Conservation (phyloP, 2,888 invertebrate species). For the Platycnemis pennipes region DNA sequence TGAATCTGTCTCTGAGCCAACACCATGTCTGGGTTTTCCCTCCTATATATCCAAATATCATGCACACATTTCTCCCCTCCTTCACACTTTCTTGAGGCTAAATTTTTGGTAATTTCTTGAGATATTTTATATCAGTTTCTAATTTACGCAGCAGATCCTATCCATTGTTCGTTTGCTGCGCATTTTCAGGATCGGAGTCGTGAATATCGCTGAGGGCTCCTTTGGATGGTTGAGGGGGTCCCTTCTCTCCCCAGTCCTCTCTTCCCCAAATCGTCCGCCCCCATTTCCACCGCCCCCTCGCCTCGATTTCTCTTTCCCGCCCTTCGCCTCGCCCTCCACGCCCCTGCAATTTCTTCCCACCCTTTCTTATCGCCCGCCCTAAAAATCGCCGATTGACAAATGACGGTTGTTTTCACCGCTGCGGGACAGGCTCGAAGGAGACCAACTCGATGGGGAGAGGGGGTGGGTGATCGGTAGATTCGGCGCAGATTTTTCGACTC, state of each 20-base stretch:
- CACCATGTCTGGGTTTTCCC: too few relatives aligned
- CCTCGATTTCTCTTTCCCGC: neutral
- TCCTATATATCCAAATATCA: too few relatives aligned
- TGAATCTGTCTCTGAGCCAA: too few relatives aligned
- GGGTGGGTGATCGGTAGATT: neutral
- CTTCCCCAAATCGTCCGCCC: neutral
- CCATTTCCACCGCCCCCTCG: neutral
- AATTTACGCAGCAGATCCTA: too few relatives aligned
- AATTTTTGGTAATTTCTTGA: too few relatives aligned
- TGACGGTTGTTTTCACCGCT: constrained; percentile 18
- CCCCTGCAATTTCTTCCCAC: neutral
- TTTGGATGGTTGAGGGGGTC: too few relatives aligned
- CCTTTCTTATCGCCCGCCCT: neutral
- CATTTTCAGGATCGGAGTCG: too few relatives aligned
- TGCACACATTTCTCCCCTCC: too few relatives aligned
- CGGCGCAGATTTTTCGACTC: neutral
- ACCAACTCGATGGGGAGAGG: neutral
- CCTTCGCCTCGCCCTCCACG: neutral
- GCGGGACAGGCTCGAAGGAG: neutral
- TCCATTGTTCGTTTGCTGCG: too few relatives aligned
- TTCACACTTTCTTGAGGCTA: too few relatives aligned
- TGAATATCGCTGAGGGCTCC: too few relatives aligned
- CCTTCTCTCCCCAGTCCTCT: neutral
- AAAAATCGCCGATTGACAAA: constrained; percentile 8
- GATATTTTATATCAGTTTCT: too few relatives aligned